Evolutionary conservation across 2,888 invertebrate species (phyloP).

Genomic region (Andricus quercusramuli): DNA sequence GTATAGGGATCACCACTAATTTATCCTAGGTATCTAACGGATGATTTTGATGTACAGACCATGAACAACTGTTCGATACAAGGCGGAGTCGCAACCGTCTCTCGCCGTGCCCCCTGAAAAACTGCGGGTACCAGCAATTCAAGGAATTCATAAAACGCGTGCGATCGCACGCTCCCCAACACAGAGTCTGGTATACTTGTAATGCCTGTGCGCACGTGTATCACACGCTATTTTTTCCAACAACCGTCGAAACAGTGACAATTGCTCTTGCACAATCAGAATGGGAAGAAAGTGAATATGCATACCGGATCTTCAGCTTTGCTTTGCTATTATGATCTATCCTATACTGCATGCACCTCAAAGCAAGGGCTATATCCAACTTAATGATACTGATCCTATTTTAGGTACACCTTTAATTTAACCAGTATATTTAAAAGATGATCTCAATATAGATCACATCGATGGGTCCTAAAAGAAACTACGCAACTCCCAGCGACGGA

Average conservation of each 20-base stretch:
- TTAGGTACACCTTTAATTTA: slow-evolving; percentile 44
- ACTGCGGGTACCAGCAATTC: too few relatives aligned
- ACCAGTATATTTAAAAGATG: slow-evolving; percentile 40
- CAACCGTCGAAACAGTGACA: slow-evolving; percentile 77
- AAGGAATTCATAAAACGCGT: too few relatives aligned
- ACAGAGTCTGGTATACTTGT: too few relatives aligned
- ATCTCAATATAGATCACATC: slow-evolving; percentile 29
- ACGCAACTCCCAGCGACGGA: too few relatives aligned
- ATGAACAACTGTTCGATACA: slow-evolving; percentile 83
- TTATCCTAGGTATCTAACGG: slow-evolving; percentile 84
- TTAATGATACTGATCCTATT: slow-evolving; percentile 50
- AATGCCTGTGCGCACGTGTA: too few relatives aligned
- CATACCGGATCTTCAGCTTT: background rate
- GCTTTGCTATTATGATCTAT: slow-evolving; percentile 40
- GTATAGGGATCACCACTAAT: slow-evolving; percentile 86
- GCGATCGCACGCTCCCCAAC: too few relatives aligned
- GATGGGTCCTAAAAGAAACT: too few relatives aligned
- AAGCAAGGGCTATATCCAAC: slow-evolving; percentile 54
- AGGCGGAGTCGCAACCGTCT: too few relatives aligned
- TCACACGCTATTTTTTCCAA: too few relatives aligned
- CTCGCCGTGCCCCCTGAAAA: too few relatives aligned
- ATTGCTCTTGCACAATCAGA: slow-evolving; percentile 83
- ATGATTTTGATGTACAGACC: slow-evolving; percentile 83
- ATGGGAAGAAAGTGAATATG: slow-evolving; percentile 71
- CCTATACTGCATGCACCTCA: slow-evolving; percentile 49